Evolutionary conservation across 2,113 vertebrate species (phyloP).

Genomic region (Antechinus flavipes): DNA sequence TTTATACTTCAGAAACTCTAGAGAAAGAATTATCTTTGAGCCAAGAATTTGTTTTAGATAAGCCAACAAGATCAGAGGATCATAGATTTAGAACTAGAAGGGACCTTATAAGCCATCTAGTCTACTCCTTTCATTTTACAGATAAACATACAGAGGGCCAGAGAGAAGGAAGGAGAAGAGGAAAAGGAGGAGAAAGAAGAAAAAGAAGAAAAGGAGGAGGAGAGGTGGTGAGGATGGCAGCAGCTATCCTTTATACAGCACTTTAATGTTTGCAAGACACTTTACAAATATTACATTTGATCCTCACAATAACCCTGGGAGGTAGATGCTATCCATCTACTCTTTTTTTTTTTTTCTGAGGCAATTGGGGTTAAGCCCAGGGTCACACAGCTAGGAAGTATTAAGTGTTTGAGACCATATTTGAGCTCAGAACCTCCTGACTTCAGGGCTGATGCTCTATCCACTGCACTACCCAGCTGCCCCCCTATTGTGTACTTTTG

Average conservation of each 20-base stretch:
- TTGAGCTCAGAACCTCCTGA: too few relatives aligned
- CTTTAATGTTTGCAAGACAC: neutral
- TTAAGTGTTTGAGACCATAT: too few relatives aligned
- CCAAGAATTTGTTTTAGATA: neutral
- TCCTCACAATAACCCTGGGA: neutral
- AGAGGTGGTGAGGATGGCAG: neutral
- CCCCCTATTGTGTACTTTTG: neutral
- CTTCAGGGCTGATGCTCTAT: too few relatives aligned
- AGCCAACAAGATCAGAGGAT: neutral
- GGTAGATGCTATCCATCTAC: neutral
- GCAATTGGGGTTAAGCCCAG: too few relatives aligned
- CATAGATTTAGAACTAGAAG: neutral
- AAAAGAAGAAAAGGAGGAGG: rapidly evolving
- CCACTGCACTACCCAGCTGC: too few relatives aligned
- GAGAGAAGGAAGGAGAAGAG: neutral
- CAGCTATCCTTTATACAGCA: neutral
- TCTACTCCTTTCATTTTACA: neutral
- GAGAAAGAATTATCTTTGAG: neutral
- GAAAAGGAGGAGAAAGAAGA: too few relatives aligned
- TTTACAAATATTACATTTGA: neutral
- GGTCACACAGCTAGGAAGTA: too few relatives aligned
- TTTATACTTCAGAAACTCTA: constrained; percentile 45
- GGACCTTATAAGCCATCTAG: neutral
- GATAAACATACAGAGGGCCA: neutral
- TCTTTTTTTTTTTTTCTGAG: too few relatives aligned